Percentiles rank a stretch among this genome's conserved stretches.
Conservation (phyloP, 30 jellyfish, hydroid and myxozoan genomes). For the Aurelia coerulea region DNA sequence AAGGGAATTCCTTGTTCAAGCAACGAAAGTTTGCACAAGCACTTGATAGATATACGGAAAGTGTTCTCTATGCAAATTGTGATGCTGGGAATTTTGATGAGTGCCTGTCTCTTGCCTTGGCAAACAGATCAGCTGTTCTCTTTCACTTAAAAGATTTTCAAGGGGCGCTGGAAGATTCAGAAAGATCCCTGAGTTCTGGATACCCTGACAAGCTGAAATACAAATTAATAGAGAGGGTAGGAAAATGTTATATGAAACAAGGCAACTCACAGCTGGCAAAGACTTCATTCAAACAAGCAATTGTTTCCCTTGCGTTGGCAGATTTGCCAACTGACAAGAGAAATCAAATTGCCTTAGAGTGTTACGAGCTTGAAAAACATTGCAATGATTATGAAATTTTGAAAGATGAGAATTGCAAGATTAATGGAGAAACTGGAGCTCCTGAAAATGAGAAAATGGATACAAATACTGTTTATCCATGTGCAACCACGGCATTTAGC, state of each 20-base stretch:
- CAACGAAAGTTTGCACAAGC: slow-evolving; percentile 45
- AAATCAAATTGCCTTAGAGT: slow-evolving; percentile 37
- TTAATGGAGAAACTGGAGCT: not conserved
- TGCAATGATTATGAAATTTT: not conserved
- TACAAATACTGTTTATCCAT: slow-evolving; percentile 52
- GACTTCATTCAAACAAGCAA: slow-evolving; percentile 37
- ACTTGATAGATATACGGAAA: slow-evolving; percentile 39
- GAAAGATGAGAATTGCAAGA: not conserved
- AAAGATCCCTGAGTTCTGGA: slow-evolving; percentile 65
- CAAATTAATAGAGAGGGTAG: slow-evolving; percentile 74
- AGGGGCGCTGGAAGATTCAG: slow-evolving; percentile 64
- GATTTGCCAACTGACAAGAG: slow-evolving; percentile 49
- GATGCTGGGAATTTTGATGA: slow-evolving; percentile 18
- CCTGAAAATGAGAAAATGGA: slow-evolving; percentile 42
- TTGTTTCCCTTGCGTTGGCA: slow-evolving; percentile 35
- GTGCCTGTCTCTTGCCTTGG: slow-evolving; percentile 72
- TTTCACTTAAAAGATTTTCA: slow-evolving; percentile 46
- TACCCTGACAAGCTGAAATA: slow-evolving; percentile 66
- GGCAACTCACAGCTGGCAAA: slow-evolving; percentile 28
- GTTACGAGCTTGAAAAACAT: not conserved
- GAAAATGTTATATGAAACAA: slow-evolving; percentile 43
- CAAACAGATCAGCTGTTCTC: slow-evolving; percentile 91
- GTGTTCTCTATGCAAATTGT: slow-evolving; percentile 42
- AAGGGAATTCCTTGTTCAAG: slow-evolving; percentile 61
- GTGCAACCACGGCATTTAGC: slow-evolving; percentile 77